phyloP scores from a whole-genome alignment of 2,888 invertebrate species.

The Sphecodes monilicornis region DNA sequence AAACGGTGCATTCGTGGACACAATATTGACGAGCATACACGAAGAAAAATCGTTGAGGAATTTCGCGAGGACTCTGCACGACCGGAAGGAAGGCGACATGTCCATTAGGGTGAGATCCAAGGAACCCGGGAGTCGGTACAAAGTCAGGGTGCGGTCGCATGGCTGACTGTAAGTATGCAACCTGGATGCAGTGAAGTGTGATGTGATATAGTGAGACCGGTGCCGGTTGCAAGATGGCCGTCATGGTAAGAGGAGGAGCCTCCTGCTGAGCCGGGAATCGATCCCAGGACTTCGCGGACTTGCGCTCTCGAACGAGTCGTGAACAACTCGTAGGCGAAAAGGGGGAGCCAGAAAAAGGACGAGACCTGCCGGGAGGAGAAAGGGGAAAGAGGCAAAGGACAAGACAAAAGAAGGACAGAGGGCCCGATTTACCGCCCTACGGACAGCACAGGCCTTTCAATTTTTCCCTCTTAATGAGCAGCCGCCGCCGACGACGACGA shows the following conservation, averaged over 20 bases:
- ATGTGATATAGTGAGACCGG: slow-evolving; percentile 82
- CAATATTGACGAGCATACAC: neutral
- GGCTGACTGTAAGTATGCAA: slow-evolving; percentile 74
- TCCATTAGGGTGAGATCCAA: slow-evolving; percentile 4
- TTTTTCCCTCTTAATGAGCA: slow-evolving; percentile 76
- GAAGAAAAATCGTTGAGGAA: neutral
- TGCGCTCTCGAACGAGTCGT: slow-evolving; percentile 76
- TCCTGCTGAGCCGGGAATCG: slow-evolving; percentile 82
- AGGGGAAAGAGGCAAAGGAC: slow-evolving; percentile 55
- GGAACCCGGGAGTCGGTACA: slow-evolving; percentile 34
- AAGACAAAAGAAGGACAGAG: slow-evolving; percentile 48
- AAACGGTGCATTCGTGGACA: neutral
- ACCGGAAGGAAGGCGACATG: slow-evolving; percentile 16
- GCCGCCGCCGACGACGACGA: slow-evolving; percentile 56
- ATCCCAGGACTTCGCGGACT: slow-evolving; percentile 82
- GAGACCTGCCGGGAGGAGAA: slow-evolving; percentile 33
- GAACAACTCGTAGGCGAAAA: slow-evolving; percentile 70
- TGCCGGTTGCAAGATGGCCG: slow-evolving; percentile 84
- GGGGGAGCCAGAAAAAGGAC: slow-evolving; percentile 62
- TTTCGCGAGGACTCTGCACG: neutral
- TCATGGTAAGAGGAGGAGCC: slow-evolving; percentile 83
- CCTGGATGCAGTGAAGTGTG: slow-evolving; percentile 81
- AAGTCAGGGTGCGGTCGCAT: slow-evolving; percentile 65
- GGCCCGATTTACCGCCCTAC: slow-evolving; percentile 73
- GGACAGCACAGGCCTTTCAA: slow-evolving; percentile 69